phyloP scores from a whole-genome alignment of 2,113 vertebrate genomes.

The Sylvietta virens region DNA sequence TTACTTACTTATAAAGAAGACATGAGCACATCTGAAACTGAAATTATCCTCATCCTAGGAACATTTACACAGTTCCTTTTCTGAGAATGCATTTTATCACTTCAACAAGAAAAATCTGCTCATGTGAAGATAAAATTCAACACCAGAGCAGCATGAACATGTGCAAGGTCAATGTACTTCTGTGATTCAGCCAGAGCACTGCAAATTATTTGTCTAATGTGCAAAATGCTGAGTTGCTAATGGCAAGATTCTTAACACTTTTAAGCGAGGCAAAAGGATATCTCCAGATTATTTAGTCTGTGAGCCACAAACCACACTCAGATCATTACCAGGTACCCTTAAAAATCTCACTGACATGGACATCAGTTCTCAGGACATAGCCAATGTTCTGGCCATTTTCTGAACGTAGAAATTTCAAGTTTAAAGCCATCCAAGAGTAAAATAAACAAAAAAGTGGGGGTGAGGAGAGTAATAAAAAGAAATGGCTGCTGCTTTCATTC shows the following conservation, averaged over 20 bases:
- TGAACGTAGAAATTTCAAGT: too few relatives aligned
- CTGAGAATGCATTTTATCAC: conserved; percentile 5
- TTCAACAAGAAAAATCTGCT: conserved; percentile 32
- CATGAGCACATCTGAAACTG: background rate
- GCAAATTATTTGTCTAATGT: conserved; percentile 28
- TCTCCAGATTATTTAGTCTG: too few relatives aligned
- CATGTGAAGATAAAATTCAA: conserved; percentile 12
- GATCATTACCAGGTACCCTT: too few relatives aligned
- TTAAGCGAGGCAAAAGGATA: background rate
- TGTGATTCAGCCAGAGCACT: background rate
- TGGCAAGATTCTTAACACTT: background rate
- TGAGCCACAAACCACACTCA: too few relatives aligned
- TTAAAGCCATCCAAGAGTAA: too few relatives aligned
- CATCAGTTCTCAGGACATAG: too few relatives aligned
- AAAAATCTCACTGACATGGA: too few relatives aligned
- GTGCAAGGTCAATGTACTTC: conserved; percentile 32
- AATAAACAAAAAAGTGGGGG: background rate
- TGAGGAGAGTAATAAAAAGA: too few relatives aligned
- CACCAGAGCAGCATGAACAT: background rate
- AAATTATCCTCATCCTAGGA: background rate
- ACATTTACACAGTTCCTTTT: background rate
- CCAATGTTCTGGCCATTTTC: too few relatives aligned
- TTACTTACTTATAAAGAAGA: background rate
- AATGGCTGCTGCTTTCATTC: background rate
- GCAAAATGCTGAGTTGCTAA: conserved; percentile 9